Conservation (phyloP, 1,140 invertebrate species). For the Lepidostoma basale region DNA sequence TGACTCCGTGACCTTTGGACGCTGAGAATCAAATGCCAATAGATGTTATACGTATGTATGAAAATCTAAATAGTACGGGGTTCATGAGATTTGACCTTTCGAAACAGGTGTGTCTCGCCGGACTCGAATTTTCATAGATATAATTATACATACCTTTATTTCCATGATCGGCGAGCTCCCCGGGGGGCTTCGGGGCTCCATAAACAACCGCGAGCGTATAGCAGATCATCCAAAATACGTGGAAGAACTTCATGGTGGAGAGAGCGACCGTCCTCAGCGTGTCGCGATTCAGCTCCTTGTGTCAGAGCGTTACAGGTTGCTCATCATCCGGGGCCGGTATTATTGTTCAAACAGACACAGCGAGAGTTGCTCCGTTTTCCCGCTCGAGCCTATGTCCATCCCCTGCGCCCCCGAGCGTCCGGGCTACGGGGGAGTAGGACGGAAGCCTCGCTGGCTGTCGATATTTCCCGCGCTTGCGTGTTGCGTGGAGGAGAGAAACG, state of each 20-base stretch:
- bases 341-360: constrained; percentile 10
- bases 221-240: constrained; percentile 38
- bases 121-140: neutral
- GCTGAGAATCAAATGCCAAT: no score
- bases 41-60: no score
- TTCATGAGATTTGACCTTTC: no score
- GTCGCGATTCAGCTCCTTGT: constrained; percentile 22
- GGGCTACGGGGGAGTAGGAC: neutral
- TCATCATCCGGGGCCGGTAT: constrained; percentile 23
- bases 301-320: constrained; percentile 36
- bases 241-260: constrained; percentile 30
- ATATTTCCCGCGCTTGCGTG: constrained; percentile 30
- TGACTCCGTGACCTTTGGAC: no score
- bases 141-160: constrained; percentile 36
- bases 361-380: neutral
- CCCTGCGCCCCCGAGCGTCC: neutral
- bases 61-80: no score
- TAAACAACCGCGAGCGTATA: constrained; percentile 24
- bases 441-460: constrained; percentile 6
- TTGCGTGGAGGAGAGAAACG: neutral
- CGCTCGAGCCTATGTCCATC: constrained; percentile 10
- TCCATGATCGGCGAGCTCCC: constrained; percentile 37
- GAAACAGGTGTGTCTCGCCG: constrained; percentile 5
- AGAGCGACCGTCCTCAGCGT: neutral
- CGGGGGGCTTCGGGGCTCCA: constrained; percentile 35